Conservation (phyloP, 2,888 invertebrate genomes). For the Rotaria magnacalcarata region DNA sequence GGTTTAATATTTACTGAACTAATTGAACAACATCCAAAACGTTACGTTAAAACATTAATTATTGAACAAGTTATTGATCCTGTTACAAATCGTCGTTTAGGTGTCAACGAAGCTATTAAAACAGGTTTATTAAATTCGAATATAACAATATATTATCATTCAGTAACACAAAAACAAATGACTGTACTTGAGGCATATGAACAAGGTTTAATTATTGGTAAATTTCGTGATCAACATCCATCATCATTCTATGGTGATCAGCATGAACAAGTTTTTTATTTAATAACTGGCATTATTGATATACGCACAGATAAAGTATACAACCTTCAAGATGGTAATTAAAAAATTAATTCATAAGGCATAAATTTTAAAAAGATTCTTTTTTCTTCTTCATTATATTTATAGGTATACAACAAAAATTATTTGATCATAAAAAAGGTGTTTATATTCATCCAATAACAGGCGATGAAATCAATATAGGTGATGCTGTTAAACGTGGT, state of each 20-base stretch:
- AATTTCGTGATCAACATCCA: conserved; percentile 34
- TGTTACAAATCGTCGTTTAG: conserved; percentile 24
- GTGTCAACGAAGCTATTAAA: conserved; percentile 44
- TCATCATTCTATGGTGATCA: conserved; percentile 23
- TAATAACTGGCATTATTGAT: conserved; percentile 23
- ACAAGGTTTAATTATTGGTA: conserved; percentile 41
- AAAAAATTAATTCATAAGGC: not conserved
- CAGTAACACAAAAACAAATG: conserved; percentile 34
- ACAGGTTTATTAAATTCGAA: conserved; percentile 40
- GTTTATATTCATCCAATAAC: conserved; percentile 45
- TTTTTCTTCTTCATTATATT: too few species aligned
- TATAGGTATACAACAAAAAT: conserved; percentile 37
- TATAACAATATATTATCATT: conserved; percentile 34
- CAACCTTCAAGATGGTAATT: conserved; percentile 17
- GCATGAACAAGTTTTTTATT: conserved; percentile 32
- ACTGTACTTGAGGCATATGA: conserved; percentile 41
- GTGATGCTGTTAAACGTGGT: conserved; percentile 43
- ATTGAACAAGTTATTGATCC: conserved; percentile 40
- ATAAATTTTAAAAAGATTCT: not conserved
- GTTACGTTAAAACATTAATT: not conserved
- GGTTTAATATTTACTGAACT: conserved; percentile 42
- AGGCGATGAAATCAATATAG: conserved; percentile 36
- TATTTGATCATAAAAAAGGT: conserved; percentile 42
- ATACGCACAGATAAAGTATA: conserved; percentile 6
- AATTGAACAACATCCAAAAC: not conserved